Base-by-base conservation (phyloP, 2,113 vertebrate species). In the Atlantisia rogersi region DNA sequence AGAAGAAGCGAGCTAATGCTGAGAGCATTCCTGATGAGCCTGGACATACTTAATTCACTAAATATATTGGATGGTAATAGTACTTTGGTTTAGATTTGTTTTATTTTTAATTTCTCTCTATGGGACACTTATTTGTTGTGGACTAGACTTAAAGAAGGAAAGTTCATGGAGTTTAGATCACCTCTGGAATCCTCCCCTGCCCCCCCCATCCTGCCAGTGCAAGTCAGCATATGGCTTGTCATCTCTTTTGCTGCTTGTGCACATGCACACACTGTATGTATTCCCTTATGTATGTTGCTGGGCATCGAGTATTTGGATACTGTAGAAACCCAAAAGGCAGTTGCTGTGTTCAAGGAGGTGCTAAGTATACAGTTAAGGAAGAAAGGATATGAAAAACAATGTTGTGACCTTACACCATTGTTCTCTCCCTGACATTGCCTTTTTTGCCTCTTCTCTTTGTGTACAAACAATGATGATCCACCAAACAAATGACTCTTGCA, bases 211-310 rank as follows among this genome's bases (percentile, higher is more conserved):
- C 16, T 48, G 4, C 4, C 7, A 17, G 5, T 42, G 39, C 29
- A 69, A 39, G 24, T 55, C n/a, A 69, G 15, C 15, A 5, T 16
- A 14, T 71, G 75, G 31, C 56, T 35, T 67, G 28, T 80, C 70
- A 46, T 1, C 25, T 50, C 46, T 53, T 46, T 46, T 10, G 12
- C 39, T 59, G 46, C 19, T 58, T 35, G 24, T 4, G 15, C 39
- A 9, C 0, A 0, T 39, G 53, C 29, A 76, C 20, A 1, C n/a
- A 1, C 6, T 60, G 3, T 11, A 4, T 64, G 2, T 11, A 4
- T 9, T 58, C 19, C n/a, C 3, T 42, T 52, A 10, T 29, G 12
- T 71, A 8, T 28, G 5, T 63, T 90, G 63, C 21, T 83, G 25
- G 6, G 4, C 8, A 5, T 68, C 11, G 10, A 74, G 29, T 24